A percentile compares a stretch with the other conserved stretches of the same genome.
Evolutionary conservation across 2,113 vertebrate species (phyloP).

Genomic region (Cavia porcellus): DNA sequence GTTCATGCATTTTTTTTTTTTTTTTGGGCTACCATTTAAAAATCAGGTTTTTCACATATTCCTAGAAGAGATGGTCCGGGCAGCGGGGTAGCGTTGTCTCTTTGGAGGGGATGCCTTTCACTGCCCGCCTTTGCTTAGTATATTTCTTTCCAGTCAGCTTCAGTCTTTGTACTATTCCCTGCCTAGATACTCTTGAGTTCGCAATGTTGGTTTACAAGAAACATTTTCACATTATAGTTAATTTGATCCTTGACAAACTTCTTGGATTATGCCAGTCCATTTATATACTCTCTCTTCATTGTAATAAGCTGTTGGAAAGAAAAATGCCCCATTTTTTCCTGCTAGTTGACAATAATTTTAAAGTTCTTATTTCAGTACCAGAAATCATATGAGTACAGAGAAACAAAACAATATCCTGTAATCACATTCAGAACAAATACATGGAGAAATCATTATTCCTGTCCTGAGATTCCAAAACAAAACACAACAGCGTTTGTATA

Average conservation of each 20-base stretch:
- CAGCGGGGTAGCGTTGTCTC: fast-evolving
- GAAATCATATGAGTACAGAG: background rate
- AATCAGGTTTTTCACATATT: background rate
- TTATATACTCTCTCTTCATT: background rate
- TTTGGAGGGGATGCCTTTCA: fast-evolving
- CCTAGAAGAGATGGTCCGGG: fast-evolving
- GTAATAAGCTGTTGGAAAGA: background rate
- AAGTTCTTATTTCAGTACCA: background rate
- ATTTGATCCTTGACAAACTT: background rate
- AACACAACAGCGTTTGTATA: background rate
- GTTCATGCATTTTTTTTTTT: background rate
- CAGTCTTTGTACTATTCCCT: background rate
- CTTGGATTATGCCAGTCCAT: background rate
- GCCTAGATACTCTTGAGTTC: background rate
- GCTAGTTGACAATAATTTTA: background rate
- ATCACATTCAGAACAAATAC: background rate
- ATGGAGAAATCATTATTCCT: background rate
- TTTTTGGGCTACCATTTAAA: background rate
- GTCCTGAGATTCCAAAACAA: background rate
- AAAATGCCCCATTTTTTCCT: background rate
- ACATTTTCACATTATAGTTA: background rate
- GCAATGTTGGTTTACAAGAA: background rate
- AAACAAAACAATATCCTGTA: background rate
- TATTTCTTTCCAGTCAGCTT: background rate
- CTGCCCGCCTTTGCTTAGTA: background rate